These are phyloP conservation scores for Stenolophus ochropezus DNA, from an alignment of 2,888 invertebrate genomes.

Conservation along the genomic window DNA sequence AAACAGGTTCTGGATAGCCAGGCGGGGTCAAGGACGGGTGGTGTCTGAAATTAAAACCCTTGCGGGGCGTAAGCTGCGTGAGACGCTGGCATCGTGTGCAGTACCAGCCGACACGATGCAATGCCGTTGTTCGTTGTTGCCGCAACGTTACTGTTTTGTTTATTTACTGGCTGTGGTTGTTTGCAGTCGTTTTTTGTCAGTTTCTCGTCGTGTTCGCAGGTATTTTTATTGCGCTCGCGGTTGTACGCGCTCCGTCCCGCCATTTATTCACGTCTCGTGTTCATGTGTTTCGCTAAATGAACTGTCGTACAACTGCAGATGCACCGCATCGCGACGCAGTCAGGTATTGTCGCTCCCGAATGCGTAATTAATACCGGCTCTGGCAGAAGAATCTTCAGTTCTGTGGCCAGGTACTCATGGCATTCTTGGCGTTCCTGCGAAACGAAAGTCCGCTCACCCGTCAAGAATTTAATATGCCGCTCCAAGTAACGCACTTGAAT, in stretches of 20 bases:
- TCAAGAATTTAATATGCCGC: conserved; percentile 46
- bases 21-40: conserved; percentile 57
- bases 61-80: conserved; percentile 11
- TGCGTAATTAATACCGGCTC: conserved; percentile 40
- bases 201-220: conserved; percentile 48
- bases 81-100: conserved; percentile 34
- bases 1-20: conserved; percentile 52
- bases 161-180: conserved; percentile 40
- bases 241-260: conserved; percentile 27
- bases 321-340: neutral
- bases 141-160: conserved; percentile 53
- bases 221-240: conserved; percentile 49
- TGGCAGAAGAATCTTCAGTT: conserved; percentile 19
- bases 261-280: conserved; percentile 48
- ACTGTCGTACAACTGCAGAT: conserved; percentile 42
- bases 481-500: conserved; percentile 49
- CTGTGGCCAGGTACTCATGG: neutral
- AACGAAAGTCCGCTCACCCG: conserved; percentile 17
- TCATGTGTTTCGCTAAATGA: conserved; percentile 41
- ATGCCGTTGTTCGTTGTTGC: conserved; percentile 28
- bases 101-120: neutral
- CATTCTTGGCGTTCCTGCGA: conserved; percentile 37
- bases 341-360: conserved; percentile 44
- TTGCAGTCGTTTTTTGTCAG: conserved; percentile 43
- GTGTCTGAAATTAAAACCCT: conserved; percentile 58